phyloP scores from a whole-genome alignment of 2,888 invertebrate species.

The Helicoverpa assulta region DNA sequence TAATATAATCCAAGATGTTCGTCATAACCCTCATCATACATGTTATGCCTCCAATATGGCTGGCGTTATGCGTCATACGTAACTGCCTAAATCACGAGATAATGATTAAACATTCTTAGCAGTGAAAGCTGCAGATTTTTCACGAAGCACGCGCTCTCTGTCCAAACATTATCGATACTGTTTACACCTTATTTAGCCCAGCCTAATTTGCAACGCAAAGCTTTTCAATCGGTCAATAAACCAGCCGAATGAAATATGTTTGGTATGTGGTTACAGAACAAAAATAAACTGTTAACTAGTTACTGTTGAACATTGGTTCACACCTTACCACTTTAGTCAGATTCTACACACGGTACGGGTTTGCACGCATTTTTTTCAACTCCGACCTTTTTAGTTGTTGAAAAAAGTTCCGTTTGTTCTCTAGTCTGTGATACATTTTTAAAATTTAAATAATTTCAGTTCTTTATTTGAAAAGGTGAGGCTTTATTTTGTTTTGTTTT shows the following conservation, averaged over 20 bases:
- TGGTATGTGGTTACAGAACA: conserved; percentile 77
- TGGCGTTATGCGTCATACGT: no score
- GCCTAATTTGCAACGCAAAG: conserved; percentile 47
- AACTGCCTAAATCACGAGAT: not conserved
- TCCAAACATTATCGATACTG: conserved; percentile 38
- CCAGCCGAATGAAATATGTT: conserved; percentile 69
- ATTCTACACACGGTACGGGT: conserved; percentile 74
- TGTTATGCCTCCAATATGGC: no score
- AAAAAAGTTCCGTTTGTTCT: conserved; percentile 40
- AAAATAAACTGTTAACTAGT: conserved; percentile 83
- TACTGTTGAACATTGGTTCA: conserved; percentile 73
- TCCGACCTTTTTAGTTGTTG: conserved; percentile 47
- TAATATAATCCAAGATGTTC: no score
- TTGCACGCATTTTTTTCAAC: conserved; percentile 74
- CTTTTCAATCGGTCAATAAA: conserved; percentile 57
- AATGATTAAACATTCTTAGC: conserved; percentile 4
- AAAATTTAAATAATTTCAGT: conserved; percentile 33
- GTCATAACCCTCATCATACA: no score
- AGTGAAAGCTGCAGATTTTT: conserved; percentile 19
- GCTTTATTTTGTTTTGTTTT: conserved; percentile 17
- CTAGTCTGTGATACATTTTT: conserved; percentile 29
- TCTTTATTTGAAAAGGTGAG: conserved; percentile 48
- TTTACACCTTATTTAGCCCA: conserved; percentile 55
- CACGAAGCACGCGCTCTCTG: not conserved
- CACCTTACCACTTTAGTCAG: conserved; percentile 83